phyloP scores from a whole-genome alignment of 2,888 invertebrate species.

The Ctena decussata region DNA sequence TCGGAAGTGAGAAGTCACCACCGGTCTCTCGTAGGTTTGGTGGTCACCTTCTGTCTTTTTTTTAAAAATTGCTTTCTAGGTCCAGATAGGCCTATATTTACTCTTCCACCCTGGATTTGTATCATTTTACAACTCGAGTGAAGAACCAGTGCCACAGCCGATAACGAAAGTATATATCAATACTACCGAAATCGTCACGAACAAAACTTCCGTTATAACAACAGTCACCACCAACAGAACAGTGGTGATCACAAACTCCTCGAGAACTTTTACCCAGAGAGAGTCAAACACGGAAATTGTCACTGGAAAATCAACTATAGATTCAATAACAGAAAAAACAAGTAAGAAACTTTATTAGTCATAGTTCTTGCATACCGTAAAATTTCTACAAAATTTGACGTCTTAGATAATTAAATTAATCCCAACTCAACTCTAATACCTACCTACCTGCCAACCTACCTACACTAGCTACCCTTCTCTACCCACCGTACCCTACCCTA shows the following conservation, averaged over 20 bases:
- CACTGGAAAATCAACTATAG: not conserved
- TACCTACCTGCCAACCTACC: no score
- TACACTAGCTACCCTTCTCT: no score
- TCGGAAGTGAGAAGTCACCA: no score
- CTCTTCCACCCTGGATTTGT: constrained; percentile 11
- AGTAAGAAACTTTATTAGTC: no score
- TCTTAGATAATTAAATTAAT: no score
- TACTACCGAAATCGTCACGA: not conserved
- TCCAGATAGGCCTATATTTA: constrained; percentile 3
- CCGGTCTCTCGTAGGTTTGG: no score
- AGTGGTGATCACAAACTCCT: not conserved
- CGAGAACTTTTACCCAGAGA: not conserved
- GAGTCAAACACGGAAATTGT: not conserved
- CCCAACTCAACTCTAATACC: no score
- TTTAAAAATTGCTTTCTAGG: no score
- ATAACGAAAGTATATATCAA: not conserved
- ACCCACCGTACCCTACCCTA: no score
- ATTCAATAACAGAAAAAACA: not conserved
- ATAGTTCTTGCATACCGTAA: no score
- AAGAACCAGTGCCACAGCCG: not conserved
- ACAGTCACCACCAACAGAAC: not conserved
- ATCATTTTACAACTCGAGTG: not conserved
- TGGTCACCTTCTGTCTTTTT: no score
- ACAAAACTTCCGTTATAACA: not conserved
- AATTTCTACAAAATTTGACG: no score